Evolutionary conservation across 2,113 vertebrate species (phyloP).

Genomic region (Antechinus stuartii): DNA sequence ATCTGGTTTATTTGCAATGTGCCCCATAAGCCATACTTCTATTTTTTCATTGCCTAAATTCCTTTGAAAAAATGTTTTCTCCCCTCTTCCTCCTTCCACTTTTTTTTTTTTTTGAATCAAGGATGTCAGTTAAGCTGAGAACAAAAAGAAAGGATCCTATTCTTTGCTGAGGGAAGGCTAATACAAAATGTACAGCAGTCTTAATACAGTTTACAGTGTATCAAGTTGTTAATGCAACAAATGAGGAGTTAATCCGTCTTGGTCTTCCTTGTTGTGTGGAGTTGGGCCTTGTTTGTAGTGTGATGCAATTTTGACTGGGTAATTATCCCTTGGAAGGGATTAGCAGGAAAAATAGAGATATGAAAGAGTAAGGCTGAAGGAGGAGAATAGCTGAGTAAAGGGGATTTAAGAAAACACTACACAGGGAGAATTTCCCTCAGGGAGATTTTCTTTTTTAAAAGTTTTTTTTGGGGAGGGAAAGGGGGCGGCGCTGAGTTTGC

Average conservation of each 20-base stretch:
- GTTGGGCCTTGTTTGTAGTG: constrained; percentile 54
- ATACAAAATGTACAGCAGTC: constrained; percentile 34
- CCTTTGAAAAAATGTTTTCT: constrained; percentile 25
- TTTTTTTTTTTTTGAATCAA: background rate
- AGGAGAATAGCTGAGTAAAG: background rate
- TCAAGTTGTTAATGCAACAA: constrained; percentile 52
- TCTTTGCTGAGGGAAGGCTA: constrained; percentile 37
- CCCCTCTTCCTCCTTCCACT: too few relatives aligned
- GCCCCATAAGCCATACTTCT: background rate
- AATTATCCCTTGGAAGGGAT: constrained; percentile 58
- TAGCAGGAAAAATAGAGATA: constrained; percentile 40
- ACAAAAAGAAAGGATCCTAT: constrained; percentile 30
- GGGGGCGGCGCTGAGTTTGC: background rate
- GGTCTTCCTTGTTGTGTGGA: constrained; percentile 31
- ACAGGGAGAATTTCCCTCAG: background rate
- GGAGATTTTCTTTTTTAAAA: background rate
- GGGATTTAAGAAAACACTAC: background rate
- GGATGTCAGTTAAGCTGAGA: constrained; percentile 23
- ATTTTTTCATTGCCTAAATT: background rate
- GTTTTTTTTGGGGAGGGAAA: background rate
- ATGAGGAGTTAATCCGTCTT: constrained; percentile 62
- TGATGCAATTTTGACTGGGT: constrained; percentile 41
- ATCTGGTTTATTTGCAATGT: constrained; percentile 25
- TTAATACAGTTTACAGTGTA: constrained; percentile 36
- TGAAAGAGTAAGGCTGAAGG: constrained; percentile 8